Evolutionary conservation across 30 jellyfish, hydroid and myxozoan genomes (phyloP), one percentile per base, ranked within the genome.

Genomic region (Calvadosia cruxmelitensis): DNA sequence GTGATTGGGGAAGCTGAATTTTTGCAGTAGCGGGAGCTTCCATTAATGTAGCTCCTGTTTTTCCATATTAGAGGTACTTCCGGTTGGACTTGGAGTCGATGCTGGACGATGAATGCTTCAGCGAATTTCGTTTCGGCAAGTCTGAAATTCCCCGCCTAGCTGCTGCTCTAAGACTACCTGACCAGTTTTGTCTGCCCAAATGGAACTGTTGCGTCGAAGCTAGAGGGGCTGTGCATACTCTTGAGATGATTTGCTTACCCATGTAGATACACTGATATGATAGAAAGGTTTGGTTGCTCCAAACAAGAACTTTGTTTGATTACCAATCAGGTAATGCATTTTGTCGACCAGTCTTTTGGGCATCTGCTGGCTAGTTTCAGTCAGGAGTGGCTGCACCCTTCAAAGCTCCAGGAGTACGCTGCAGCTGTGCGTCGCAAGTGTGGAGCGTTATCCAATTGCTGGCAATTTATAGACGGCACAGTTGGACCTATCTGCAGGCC

Each of bases 401-500:
- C 52, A 29, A 74, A 73, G 67, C 79, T 82, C 5, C 62, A 32
- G 32, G 75, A 70, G 42, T 79, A 36, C 52, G 78, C 74, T n/a
- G 49, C 35, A 1, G 93, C 84, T 26, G 73, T 71, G 13, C 50
- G 69, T 49, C 27, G 50, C 36, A 69, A 53, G 31, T 81, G 76
- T 29, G 78, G 82, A 1, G 72, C 86, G 35, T 63, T 42, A 23
- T 33, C 64, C 3, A 80, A 72, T 50, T 80, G 93, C 70, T 70
- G 84, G 78, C 85, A 85, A 50, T 84, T 84, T 77, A 74, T 84
- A 34, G 95, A 84, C 62, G 92, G 92, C 49, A 84, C 86, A 13
- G 95, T 84, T 36, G 52, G 93, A 74, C 95, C 86, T 34, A 84
- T 84, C 29, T 77, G 86, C 49, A 53, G 95, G 50, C 95, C 92